These are phyloP conservation scores for Eretmocerus hayati DNA, from an alignment of 2,888 invertebrate genomes.

Conservation along the genomic window DNA sequence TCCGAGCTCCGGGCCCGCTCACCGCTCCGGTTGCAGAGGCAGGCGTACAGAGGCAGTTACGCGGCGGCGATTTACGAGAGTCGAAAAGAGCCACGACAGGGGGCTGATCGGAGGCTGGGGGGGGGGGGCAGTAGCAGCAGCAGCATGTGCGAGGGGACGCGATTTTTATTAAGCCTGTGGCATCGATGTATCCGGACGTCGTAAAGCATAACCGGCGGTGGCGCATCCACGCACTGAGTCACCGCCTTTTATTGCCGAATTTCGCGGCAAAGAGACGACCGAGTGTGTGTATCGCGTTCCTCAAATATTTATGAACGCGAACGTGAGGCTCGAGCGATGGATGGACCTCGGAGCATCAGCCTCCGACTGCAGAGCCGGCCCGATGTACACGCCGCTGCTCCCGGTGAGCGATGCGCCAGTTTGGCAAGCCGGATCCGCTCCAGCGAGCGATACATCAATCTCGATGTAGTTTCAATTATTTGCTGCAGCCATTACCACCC, in stretches of 20 bases:
- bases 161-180: conserved; percentile 5
- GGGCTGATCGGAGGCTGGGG: background rate
- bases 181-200: conserved; percentile 5
- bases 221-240: background rate
- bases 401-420: too few relatives aligned
- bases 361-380: background rate
- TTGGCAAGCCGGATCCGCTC: too few relatives aligned
- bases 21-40: too few relatives aligned
- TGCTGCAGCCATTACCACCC: conserved; percentile 9
- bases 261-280: too few relatives aligned
- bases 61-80: conserved; percentile 7
- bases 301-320: conserved; percentile 8
- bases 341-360: too few relatives aligned
- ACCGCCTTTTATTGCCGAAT: too few relatives aligned
- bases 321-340: background rate
- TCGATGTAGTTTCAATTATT: conserved; percentile 20
- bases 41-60: background rate
- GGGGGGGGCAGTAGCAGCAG: too few relatives aligned
- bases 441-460: conserved; percentile 5
- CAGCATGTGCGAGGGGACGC: background rate
- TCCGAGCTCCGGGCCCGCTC: too few relatives aligned
- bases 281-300: background rate
- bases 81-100: background rate
- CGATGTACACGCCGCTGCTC: too few relatives aligned
- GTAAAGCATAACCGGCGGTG: background rate